phyloP scores from a whole-genome alignment of 2,797 vertebrate species.

The Ambastaia sidthimunki region DNA sequence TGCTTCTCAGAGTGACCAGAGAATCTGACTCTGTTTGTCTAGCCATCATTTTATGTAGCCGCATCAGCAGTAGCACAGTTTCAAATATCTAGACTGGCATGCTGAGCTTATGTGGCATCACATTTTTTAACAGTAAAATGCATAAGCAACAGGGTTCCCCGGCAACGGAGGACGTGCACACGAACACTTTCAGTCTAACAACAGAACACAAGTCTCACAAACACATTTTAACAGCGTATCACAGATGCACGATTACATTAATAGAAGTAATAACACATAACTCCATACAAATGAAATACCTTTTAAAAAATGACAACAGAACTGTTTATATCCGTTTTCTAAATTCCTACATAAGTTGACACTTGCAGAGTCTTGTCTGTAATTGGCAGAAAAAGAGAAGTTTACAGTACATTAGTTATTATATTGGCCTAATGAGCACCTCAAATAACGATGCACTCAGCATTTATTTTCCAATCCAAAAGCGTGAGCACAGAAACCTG shows the following conservation, averaged over 20 bases:
- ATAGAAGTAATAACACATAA: neutral
- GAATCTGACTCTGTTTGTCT: constrained; percentile 5
- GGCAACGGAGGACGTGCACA: too few species aligned
- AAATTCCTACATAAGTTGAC: too few species aligned
- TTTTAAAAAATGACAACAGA: neutral
- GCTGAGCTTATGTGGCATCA: neutral
- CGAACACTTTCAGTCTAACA: too few species aligned
- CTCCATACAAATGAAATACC: neutral
- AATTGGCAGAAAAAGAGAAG: too few species aligned
- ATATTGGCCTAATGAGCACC: too few species aligned
- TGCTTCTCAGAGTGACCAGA: constrained; percentile 34
- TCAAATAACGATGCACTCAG: too few species aligned
- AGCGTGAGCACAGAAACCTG: neutral
- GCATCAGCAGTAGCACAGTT: neutral
- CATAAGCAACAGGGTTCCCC: neutral
- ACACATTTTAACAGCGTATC: too few species aligned
- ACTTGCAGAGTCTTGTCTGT: too few species aligned
- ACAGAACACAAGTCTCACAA: too few species aligned
- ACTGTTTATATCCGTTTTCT: neutral
- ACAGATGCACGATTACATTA: neutral
- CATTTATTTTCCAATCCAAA: neutral
- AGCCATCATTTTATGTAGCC: neutral
- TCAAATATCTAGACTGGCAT: neutral
- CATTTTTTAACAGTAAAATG: neutral
- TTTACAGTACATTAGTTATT: too few species aligned